These are phyloP conservation scores for Sinodicranocentrus sp. DNA, from an alignment of 2,888 invertebrate species.

Conservation along the genomic window DNA sequence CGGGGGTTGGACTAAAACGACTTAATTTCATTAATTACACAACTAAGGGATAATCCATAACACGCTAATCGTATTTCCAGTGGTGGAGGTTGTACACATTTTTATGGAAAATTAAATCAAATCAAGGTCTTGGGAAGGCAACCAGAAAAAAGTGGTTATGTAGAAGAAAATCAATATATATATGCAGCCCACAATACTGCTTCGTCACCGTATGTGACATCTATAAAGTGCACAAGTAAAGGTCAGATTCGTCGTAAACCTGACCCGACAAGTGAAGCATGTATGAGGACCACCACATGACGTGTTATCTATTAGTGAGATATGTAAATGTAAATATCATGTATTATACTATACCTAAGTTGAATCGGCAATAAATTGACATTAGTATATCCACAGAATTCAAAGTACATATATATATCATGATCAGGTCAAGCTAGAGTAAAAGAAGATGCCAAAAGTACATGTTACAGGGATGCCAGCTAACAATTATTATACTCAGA, in stretches of 20 bases:
- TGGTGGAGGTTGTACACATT: constrained; percentile 15
- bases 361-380: neutral
- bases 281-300: neutral
- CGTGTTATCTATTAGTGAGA: too few relatives aligned
- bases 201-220: constrained; percentile 1
- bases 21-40: too few relatives aligned
- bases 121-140: too few relatives aligned
- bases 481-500: too few relatives aligned
- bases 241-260: constrained; percentile 44
- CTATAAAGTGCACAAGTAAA: constrained; percentile 2
- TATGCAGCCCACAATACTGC: neutral
- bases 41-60: too few relatives aligned
- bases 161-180: neutral
- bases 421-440: neutral
- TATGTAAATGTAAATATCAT: too few relatives aligned
- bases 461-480: too few relatives aligned
- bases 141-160: neutral
- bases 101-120: constrained; percentile 51
- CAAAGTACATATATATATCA: neutral
- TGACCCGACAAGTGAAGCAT: constrained; percentile 24
- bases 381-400: neutral
- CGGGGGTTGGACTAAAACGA: too few relatives aligned
- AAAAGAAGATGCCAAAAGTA: neutral
- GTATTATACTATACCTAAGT: neutral
- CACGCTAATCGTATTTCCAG: too few relatives aligned